Evolutionary conservation across 2,797 vertebrate genomes (phyloP).

Genomic region (Anguilla marmorata): DNA sequence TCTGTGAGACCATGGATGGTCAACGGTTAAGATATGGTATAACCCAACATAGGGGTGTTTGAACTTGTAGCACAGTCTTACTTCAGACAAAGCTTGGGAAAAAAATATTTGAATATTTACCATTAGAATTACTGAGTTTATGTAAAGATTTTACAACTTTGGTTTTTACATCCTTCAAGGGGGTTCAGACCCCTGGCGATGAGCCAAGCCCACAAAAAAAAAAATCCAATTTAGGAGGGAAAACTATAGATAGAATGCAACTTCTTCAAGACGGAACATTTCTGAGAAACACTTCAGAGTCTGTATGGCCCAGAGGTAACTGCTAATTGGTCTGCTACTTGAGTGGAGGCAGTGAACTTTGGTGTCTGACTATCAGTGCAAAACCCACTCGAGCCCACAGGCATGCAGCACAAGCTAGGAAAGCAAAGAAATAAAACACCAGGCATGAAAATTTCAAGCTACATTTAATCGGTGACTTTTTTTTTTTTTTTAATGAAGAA

Average conservation of each 20-base stretch:
- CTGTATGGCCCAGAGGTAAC: not conserved
- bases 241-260: no score
- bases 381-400: not conserved
- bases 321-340: not conserved
- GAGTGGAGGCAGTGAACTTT: not conserved
- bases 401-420: not conserved
- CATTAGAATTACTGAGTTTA: no score
- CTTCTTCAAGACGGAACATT: not conserved
- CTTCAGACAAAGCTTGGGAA: no score
- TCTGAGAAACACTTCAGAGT: not conserved
- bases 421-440: slow-evolving; percentile 15
- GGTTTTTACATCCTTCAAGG: not conserved
- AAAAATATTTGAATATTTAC: no score
- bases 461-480: slow-evolving; percentile 50
- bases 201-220: no score
- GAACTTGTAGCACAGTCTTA: not conserved
- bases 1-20: not conserved
- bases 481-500: slow-evolving; percentile 33
- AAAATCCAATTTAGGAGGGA: no score
- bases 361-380: not conserved
- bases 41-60: not conserved
- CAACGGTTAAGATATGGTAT: not conserved
- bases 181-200: no score
- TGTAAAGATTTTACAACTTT: not conserved
- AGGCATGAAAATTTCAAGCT: slow-evolving; percentile 41